Percentiles rank a stretch among this genome's conserved stretches.
Conservation (phyloP, 2,888 invertebrate genomes). For the Maniola hyperantus region DNA sequence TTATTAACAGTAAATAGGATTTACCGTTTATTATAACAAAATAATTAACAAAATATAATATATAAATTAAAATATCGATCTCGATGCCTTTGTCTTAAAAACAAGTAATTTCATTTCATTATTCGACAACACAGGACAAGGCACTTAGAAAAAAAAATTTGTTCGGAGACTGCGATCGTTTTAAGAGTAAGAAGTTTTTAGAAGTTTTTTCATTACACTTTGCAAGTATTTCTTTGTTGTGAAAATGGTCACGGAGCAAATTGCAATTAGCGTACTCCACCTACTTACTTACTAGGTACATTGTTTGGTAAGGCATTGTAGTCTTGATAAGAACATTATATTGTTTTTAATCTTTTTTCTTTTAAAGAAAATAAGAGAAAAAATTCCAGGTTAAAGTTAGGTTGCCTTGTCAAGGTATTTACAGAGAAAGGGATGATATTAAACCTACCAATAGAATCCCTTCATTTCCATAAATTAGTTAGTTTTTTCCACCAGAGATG, state of each 20-base stretch:
- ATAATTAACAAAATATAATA: no score
- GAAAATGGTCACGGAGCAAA: conserved; percentile 41
- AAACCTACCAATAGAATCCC: no score
- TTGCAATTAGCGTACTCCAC: conserved; percentile 48
- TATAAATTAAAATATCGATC: background rate
- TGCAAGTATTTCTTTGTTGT: conserved; percentile 45
- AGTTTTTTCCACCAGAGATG: no score
- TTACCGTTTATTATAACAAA: no score
- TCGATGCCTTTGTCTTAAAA: background rate
- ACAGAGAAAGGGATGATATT: no score
- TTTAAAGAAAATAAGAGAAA: background rate
- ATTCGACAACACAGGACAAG: conserved; percentile 30
- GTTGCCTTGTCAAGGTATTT: no score
- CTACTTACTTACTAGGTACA: background rate
- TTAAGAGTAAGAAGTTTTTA: conserved; percentile 35
- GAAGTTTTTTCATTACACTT: conserved; percentile 46
- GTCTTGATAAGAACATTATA: background rate
- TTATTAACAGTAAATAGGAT: no score
- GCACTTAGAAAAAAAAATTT: conserved; percentile 33
- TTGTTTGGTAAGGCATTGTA: conserved; percentile 5
- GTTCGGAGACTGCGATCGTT: conserved; percentile 34
- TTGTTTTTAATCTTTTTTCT: background rate
- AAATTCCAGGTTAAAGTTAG: no score
- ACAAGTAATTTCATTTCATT: conserved; percentile 15
- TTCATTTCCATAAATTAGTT: no score